A percentile compares a stretch with the other conserved stretches of the same genome.
These are phyloP conservation scores for Cryptotis parvus DNA, from an alignment of 2,113 vertebrate genomes.

Conservation along the genomic window DNA sequence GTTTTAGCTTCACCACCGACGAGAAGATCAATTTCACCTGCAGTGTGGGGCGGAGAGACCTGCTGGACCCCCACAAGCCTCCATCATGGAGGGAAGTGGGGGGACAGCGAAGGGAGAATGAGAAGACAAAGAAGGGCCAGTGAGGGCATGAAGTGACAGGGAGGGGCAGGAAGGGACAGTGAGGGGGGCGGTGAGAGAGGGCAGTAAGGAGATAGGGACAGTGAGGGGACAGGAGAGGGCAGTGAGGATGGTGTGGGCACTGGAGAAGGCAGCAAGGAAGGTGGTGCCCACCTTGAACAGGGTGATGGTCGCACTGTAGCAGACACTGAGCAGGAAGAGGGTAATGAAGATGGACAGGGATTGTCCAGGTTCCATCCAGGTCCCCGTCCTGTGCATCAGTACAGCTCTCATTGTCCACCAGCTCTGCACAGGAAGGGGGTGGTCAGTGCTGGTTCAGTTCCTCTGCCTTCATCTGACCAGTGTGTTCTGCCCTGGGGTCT, in stretches of 20 bases:
- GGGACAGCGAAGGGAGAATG: not conserved
- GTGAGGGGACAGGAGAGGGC: not conserved
- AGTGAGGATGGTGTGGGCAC: too few species aligned
- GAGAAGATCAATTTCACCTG: constrained; percentile 82
- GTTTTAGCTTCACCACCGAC: constrained; percentile 59
- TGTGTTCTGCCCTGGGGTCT: not conserved
- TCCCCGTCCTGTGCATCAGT: constrained; percentile 54
- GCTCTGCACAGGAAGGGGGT: constrained; percentile 48
- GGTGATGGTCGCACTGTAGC: constrained; percentile 79
- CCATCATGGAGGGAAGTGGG: too few species aligned
- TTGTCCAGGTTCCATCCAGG: constrained; percentile 78
- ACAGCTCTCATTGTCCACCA: constrained; percentile 30
- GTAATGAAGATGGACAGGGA: constrained; percentile 82
- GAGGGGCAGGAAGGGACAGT: too few species aligned
- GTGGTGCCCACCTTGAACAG: constrained; percentile 77
- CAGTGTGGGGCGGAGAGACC: fast-evolving
- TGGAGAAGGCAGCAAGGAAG: too few species aligned
- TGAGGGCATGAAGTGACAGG: too few species aligned
- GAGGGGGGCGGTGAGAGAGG: too few species aligned
- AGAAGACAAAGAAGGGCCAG: not conserved
- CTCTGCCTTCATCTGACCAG: not conserved
- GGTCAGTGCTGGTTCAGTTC: not conserved
- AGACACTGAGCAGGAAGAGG: constrained; percentile 84
- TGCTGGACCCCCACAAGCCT: too few species aligned
- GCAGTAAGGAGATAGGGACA: too few species aligned